phyloP scores from a whole-genome alignment of 2,113 vertebrate species.

The Apaloderma vittatum region DNA sequence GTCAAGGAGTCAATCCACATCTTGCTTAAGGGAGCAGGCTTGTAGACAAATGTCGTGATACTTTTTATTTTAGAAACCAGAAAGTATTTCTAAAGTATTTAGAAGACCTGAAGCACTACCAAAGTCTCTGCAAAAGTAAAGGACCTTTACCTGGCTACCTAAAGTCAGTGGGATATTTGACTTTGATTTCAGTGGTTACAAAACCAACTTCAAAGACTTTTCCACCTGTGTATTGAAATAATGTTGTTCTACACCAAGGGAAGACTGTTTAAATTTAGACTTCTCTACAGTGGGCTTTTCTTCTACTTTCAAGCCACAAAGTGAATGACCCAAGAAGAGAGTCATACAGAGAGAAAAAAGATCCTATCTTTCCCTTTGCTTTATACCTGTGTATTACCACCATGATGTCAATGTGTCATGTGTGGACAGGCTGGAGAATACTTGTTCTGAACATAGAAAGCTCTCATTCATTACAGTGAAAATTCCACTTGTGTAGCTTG shows the following conservation, averaged over 20 bases:
- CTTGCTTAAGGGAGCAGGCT: neutral
- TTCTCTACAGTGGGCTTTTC: neutral
- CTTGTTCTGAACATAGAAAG: neutral
- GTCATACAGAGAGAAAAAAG: neutral
- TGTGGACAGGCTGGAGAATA: neutral
- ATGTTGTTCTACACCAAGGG: neutral
- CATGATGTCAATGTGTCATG: fast-evolving
- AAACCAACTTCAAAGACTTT: neutral
- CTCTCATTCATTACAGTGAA: neutral
- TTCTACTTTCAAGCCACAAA: neutral
- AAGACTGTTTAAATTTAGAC: neutral
- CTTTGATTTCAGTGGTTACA: neutral
- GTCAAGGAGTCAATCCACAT: neutral
- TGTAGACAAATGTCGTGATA: neutral
- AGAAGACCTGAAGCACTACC: neutral
- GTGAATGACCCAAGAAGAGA: neutral
- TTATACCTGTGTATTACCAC: neutral
- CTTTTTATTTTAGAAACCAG: neutral
- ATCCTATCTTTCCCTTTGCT: neutral
- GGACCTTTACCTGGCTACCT: neutral
- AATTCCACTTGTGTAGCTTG: neutral
- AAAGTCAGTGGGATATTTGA: neutral
- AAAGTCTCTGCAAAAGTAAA: neutral
- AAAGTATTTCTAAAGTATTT: neutral
- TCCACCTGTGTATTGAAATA: neutral